These are phyloP conservation scores for Tipula confusa DNA, from an alignment of 2,888 invertebrate genomes.

Conservation along the genomic window DNA sequence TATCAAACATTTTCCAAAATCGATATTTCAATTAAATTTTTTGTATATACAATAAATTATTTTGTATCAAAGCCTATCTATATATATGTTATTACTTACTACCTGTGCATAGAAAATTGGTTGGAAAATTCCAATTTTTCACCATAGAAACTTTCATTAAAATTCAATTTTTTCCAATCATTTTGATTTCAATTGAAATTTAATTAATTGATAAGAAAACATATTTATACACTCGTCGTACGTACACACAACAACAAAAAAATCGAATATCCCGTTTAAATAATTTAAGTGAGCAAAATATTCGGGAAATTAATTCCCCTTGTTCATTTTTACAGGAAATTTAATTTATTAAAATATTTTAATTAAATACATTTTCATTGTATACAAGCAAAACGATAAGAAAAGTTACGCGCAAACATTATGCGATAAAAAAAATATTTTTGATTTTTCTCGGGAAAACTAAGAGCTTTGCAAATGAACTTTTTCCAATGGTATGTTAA, in stretches of 20 bases:
- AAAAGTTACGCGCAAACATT: background rate
- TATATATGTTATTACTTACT: too few relatives aligned
- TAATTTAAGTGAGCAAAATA: background rate
- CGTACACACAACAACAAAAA: background rate
- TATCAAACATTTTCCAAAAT: too few relatives aligned
- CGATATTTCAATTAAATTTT: too few relatives aligned
- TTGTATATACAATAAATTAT: too few relatives aligned
- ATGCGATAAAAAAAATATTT: background rate
- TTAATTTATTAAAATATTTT: constrained; percentile 12
- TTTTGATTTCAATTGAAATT: constrained; percentile 6
- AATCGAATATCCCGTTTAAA: background rate
- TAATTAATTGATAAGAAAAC: constrained; percentile 3
- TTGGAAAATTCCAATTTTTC: background rate
- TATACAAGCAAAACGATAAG: background rate
- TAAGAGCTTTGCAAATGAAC: background rate
- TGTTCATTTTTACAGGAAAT: background rate
- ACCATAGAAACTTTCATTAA: constrained; percentile 6
- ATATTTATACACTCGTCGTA: background rate
- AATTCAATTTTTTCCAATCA: background rate
- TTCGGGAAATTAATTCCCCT: constrained; percentile 17
- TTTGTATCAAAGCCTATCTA: background rate
- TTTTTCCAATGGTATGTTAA: background rate
- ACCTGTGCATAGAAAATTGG: too few relatives aligned
- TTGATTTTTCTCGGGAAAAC: background rate
- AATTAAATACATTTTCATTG: background rate